Evolutionary conservation across 2,888 invertebrate genomes (phyloP), one percentile per base, ranked within the genome.

Genomic region (Teleiodes luculella): DNA sequence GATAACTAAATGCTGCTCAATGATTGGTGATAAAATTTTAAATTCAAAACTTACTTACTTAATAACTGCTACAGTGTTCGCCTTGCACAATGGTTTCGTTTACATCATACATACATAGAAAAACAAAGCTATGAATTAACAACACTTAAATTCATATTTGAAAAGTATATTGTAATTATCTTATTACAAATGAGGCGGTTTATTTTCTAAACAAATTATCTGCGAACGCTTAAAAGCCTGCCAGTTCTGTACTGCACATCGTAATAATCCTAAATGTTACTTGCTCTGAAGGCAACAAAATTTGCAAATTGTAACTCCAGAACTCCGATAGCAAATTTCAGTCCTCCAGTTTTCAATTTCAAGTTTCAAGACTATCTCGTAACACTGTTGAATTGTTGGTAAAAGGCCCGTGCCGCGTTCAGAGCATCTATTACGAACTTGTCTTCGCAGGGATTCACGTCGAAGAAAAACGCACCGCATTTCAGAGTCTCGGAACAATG

Each of bases 391-490:
- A 81, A 71, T 57, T 86, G 85, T 46, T 76, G 66, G 57, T 88
- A 89, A 59, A 83, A 89, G 35, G 52, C 58, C 52, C 65, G 78
- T 0, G 89, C 91, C 1, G 89, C 84, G 13, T 78, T 80, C 24
- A 92, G 72, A 10, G 95, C 94, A 0, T 92, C 91, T 35, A 84
- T 64, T 0, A 92, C 86, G 53, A 93, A 91, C 6, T 91, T 85
- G 11, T 90, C 89, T 5, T 92, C 91, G 74, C 96, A 96, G 0
- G 95, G 95, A 70, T 93, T 94, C 57, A 91, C 94, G 60, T 93
- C 95, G 91, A 95, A 95, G 80, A 94, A 95, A 50, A 92, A 91
- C 0, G 94, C 94, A 0, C 92, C 91, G 72, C 96, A 96, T 6
- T 93, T 92, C 52, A 94, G 79, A 7, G 91, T 82, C 75, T 95